Conservation (phyloP, 2,888 invertebrate species). For the Melanostoma scalare region DNA sequence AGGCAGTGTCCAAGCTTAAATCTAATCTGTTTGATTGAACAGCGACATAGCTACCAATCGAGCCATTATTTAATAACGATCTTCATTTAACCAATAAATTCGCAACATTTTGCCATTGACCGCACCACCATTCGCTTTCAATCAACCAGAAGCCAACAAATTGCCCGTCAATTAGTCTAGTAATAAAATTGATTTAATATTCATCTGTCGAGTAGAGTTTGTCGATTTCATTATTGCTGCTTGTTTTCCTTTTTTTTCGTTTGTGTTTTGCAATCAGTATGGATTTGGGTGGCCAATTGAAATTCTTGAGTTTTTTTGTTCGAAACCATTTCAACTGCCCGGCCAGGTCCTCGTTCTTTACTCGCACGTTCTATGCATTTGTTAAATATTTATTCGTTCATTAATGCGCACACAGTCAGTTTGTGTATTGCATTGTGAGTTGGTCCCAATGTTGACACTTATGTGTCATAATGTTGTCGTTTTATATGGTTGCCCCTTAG, state of each 20-base stretch:
- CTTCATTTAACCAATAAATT: constrained; percentile 49
- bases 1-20: not conserved
- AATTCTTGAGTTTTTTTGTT: constrained; percentile 37
- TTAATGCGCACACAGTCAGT: constrained; percentile 49
- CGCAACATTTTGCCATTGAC: constrained; percentile 48
- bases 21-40: constrained; percentile 31
- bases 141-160: constrained; percentile 56
- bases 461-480: constrained; percentile 65
- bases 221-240: constrained; percentile 29
- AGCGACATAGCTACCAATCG: not conserved
- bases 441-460: constrained; percentile 49
- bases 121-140: constrained; percentile 32
- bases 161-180: constrained; percentile 67
- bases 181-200: constrained; percentile 71
- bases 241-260: not conserved
- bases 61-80: constrained; percentile 30
- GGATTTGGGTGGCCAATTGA: constrained; percentile 63
- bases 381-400: constrained; percentile 63
- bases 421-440: constrained; percentile 21
- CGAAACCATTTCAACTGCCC: not conserved
- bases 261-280: constrained; percentile 51
- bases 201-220: constrained; percentile 28
- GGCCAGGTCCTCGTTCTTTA: not conserved
- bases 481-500: constrained; percentile 47
- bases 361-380: constrained; percentile 51